Conservation (phyloP, 2,888 invertebrate genomes). For the Drosophila siamana region DNA sequence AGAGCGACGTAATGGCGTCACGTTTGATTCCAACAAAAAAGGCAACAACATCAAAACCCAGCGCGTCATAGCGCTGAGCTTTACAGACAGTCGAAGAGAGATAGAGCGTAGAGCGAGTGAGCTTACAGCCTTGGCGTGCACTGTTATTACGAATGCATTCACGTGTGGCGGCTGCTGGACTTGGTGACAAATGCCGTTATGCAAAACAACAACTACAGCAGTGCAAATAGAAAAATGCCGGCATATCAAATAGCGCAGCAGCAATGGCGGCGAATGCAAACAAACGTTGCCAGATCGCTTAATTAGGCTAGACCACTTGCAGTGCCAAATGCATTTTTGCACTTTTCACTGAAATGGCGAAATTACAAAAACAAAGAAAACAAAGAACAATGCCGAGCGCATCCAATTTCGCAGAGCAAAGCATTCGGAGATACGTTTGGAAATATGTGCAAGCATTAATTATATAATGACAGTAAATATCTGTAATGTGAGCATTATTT, state of each 20-base stretch:
- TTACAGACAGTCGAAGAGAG: neutral
- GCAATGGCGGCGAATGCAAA: neutral
- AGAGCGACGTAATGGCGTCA: constrained; percentile 32
- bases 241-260: constrained; percentile 1
- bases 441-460: neutral
- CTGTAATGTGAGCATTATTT: neutral
- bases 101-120: neutral
- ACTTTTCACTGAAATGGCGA: constrained; percentile 7
- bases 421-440: neutral
- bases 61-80: neutral
- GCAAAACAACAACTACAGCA: constrained; percentile 15
- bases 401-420: constrained; percentile 1
- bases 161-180: constrained; percentile 30
- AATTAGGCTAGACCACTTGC: neutral
- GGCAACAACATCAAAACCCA: neutral
- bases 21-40: constrained; percentile 27
- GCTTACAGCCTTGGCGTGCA: neutral
- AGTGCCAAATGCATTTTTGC: neutral
- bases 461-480: neutral
- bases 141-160: constrained; percentile 13
- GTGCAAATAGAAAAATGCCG: constrained; percentile 8
- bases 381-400: neutral
- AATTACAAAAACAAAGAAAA: neutral
- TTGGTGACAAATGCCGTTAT: constrained; percentile 32
- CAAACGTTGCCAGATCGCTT: constrained; percentile 13